Conservation (phyloP, 2,113 vertebrate genomes). For the Myotis lucifugus region DNA sequence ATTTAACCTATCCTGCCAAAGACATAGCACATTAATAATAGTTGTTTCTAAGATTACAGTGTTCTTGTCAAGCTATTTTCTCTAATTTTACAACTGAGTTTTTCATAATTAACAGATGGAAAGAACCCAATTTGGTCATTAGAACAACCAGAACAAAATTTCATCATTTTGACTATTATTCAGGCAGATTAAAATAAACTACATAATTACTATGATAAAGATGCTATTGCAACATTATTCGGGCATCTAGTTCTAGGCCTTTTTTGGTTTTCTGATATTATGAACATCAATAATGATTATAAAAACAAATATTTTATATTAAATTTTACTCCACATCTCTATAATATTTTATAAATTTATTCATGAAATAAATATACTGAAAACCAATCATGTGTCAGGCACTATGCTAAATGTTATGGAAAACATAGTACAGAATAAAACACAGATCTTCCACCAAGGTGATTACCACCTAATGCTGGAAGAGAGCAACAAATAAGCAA, state of each 20-base stretch:
- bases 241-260: slow-evolving; percentile 3
- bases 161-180: slow-evolving; percentile 44
- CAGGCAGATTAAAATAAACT: slow-evolving; percentile 44
- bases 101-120: neutral
- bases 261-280: slow-evolving; percentile 39
- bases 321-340: neutral
- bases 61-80: neutral
- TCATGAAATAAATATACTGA: neutral
- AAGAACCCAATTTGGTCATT: slow-evolving; percentile 37
- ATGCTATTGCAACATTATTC: slow-evolving; percentile 57
- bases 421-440: neutral
- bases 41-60: slow-evolving; percentile 9
- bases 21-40: neutral
- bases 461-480: neutral
- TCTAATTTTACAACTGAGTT: neutral
- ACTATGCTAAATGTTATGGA: neutral
- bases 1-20: neutral
- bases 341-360: neutral
- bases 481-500: neutral
- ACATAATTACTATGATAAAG: slow-evolving; percentile 44
- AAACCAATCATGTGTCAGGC: neutral
- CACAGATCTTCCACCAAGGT: neutral
- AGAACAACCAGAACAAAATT: slow-evolving; percentile 48
- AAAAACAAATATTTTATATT: slow-evolving; percentile 28
- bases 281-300: neutral